phyloP scores from a whole-genome alignment of 1,140 invertebrate genomes.

The Alviniconcha marisindica region DNA sequence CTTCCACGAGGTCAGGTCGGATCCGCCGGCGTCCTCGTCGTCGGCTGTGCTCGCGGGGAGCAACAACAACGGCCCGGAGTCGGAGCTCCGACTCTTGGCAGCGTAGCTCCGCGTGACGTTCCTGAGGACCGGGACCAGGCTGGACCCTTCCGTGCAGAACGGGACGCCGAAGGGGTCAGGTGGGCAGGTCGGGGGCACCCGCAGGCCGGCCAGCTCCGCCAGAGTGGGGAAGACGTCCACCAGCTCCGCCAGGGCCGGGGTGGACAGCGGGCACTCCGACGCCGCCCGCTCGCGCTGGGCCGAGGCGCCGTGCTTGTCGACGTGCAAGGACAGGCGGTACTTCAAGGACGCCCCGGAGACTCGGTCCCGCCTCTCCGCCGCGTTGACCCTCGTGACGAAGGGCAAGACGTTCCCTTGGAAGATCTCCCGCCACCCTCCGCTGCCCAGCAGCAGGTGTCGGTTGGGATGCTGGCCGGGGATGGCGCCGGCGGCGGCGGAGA shows the following conservation, averaged over 20 bases:
- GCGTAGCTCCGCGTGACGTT: conserved; percentile 32
- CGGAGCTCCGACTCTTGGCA: background rate
- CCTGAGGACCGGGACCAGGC: conserved; percentile 77
- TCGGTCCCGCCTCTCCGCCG: background rate
- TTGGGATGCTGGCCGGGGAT: background rate
- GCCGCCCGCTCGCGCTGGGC: conserved; percentile 41
- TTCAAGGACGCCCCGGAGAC: background rate
- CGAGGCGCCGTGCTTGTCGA: conserved; percentile 10
- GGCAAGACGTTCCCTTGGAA: conserved; percentile 35
- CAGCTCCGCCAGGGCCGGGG: conserved; percentile 82
- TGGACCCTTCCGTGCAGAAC: conserved; percentile 86
- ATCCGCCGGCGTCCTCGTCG: background rate
- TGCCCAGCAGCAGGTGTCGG: background rate
- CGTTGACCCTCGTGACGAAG: conserved; percentile 19
- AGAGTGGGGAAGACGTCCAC: conserved; percentile 92
- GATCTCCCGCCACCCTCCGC: conserved; percentile 13
- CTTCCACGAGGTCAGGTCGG: conserved; percentile 57
- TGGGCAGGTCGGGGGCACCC: conserved; percentile 79
- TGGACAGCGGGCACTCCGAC: conserved; percentile 22
- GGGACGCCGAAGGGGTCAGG: conserved; percentile 68
- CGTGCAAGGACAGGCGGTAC: conserved; percentile 23
- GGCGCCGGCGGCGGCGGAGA: background rate
- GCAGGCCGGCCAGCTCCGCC: conserved; percentile 83
- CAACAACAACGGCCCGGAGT: background rate
- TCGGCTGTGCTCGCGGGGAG: too few species aligned